Conservation (phyloP, 2,888 invertebrate genomes). For the Brenthis ino region DNA sequence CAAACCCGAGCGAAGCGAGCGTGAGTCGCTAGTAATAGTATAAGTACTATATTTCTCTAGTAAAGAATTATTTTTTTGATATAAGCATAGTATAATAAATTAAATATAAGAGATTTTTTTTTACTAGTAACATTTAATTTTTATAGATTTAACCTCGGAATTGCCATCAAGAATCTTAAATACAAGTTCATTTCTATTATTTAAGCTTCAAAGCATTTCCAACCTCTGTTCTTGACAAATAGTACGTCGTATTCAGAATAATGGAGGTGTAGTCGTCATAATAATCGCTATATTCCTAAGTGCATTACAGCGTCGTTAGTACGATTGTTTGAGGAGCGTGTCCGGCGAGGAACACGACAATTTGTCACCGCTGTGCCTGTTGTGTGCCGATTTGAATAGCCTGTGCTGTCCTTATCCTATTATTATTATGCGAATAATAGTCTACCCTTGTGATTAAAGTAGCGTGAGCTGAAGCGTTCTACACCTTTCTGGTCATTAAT, state of each 20-base stretch:
- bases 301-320: conserved; percentile 40
- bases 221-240: conserved; percentile 31
- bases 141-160: neutral
- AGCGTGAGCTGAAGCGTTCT: neutral
- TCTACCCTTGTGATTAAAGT: conserved; percentile 18
- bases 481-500: no score
- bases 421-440: conserved; percentile 49
- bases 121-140: neutral
- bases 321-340: conserved; percentile 54
- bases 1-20: no score
- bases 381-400: conserved; percentile 52
- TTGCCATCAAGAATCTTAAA: conserved; percentile 13
- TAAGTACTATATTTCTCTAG: no score
- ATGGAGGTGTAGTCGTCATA: conserved; percentile 30
- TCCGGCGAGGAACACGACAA: conserved; percentile 52
- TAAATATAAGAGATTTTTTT: no score
- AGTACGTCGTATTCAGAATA: conserved; percentile 17
- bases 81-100: no score
- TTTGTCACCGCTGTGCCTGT: conserved; percentile 58
- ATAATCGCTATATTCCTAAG: conserved; percentile 35
- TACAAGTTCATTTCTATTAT: conserved; percentile 19
- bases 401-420: conserved; percentile 52
- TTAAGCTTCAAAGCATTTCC: conserved; percentile 28
- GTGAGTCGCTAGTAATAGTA: no score
- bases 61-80: no score